phyloP scores from a whole-genome alignment of 1,140 invertebrate species.

The Saccostrea echinata region DNA sequence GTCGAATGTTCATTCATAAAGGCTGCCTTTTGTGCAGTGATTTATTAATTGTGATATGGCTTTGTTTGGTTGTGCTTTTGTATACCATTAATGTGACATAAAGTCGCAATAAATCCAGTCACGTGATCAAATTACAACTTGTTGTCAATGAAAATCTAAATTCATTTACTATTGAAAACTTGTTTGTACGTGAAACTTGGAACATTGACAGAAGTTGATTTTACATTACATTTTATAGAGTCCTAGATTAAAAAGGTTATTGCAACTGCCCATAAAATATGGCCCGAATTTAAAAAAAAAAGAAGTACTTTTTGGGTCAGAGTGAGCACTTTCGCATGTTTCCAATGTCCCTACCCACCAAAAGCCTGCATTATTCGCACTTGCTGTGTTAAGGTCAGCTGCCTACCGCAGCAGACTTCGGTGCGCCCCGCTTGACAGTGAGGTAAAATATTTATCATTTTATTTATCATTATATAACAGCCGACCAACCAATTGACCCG shows the following conservation, averaged over 20 bases:
- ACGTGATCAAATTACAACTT: constrained; percentile 37
- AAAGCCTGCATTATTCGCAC: not conserved
- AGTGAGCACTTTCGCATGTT: not conserved
- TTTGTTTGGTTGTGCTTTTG: constrained; percentile 14
- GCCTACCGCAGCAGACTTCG: not conserved
- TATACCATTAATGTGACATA: constrained; percentile 30
- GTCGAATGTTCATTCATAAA: constrained; percentile 29
- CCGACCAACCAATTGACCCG: constrained; percentile 28
- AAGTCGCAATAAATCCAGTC: constrained; percentile 36
- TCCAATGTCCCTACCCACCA: not conserved
- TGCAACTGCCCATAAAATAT: not conserved
- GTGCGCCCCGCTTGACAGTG: constrained; percentile 18
- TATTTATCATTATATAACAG: constrained; percentile 36
- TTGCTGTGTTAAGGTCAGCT: not conserved
- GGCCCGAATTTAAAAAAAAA: too few species aligned
- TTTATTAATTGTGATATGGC: constrained; percentile 26
- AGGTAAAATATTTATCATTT: constrained; percentile 36
- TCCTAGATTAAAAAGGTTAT: not conserved
- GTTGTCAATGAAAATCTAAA: constrained; percentile 39
- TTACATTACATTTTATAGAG: not conserved
- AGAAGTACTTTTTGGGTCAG: not conserved
- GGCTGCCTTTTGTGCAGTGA: constrained; percentile 12
- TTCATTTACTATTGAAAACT: constrained; percentile 30
- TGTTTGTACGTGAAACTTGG: constrained; percentile 33
- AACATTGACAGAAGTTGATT: constrained; percentile 13